phyloP scores from a whole-genome alignment of 2,888 invertebrate genomes.

The Petrolisthes manimaculis region DNA sequence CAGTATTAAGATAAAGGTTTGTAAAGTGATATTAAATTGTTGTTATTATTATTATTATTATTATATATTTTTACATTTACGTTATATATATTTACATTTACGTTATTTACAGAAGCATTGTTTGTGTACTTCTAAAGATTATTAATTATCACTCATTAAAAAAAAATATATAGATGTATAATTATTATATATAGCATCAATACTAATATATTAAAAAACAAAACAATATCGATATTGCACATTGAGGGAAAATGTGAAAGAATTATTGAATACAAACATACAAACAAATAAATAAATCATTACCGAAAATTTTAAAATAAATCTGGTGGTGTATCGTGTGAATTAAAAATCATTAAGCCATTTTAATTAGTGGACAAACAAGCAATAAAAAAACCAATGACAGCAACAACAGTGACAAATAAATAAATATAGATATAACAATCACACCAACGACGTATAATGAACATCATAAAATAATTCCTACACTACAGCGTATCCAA shows the following conservation, averaged over 20 bases:
- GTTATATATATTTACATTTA: neutral
- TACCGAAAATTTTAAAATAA: neutral
- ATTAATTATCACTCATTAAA: neutral
- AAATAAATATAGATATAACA: no score
- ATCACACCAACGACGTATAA: no score
- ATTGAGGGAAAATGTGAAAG: neutral
- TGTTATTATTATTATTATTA: no score
- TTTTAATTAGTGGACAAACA: neutral
- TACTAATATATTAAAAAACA: neutral
- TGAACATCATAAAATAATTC: no score
- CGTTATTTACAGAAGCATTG: neutral
- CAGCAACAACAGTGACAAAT: no score
- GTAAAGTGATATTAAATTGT: no score
- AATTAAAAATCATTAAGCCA: neutral
- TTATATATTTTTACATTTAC: neutral
- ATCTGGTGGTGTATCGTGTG: neutral
- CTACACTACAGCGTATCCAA: no score
- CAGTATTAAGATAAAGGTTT: no score
- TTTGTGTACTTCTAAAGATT: neutral
- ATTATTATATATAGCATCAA: neutral
- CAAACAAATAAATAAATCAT: slow-evolving; percentile 21
- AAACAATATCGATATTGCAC: no score
- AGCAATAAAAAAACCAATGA: no score
- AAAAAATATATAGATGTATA: neutral
- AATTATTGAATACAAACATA: slow-evolving; percentile 12